phyloP scores from a whole-genome alignment of 2,888 invertebrate species.

The Crossocerus cetratus region DNA sequence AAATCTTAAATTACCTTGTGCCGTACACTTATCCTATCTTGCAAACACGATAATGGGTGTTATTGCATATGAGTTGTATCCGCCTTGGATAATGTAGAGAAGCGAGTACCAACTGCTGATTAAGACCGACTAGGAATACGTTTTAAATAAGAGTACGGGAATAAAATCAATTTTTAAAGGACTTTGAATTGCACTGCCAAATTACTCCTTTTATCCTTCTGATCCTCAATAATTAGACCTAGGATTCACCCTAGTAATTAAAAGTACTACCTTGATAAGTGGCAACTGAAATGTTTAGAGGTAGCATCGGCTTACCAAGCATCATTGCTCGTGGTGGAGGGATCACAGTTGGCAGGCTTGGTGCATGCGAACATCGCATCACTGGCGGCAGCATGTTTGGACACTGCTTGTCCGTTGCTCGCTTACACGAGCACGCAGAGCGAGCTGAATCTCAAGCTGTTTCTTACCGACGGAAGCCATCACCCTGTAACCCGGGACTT shows the following conservation, averaged over 20 bases:
- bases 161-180: no score
- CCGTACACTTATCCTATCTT: no score
- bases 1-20: no score
- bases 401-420: constrained; percentile 81
- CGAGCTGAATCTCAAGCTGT: constrained; percentile 73
- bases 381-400: constrained; percentile 84
- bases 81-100: not conserved
- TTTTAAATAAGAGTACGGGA: not conserved
- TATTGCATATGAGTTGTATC: not conserved
- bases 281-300: constrained; percentile 76
- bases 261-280: not conserved
- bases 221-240: not conserved
- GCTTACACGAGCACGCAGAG: constrained; percentile 82
- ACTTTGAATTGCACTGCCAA: no score
- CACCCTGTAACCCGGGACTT: constrained; percentile 85
- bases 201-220: no score
- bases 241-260: not conserved
- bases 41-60: no score
- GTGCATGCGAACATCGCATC: constrained; percentile 85
- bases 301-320: constrained; percentile 86
- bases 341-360: constrained; percentile 85
- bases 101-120: not conserved
- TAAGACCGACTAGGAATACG: not conserved
- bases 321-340: constrained; percentile 85
- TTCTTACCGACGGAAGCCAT: constrained; percentile 75